Evolutionary conservation across 1,140 invertebrate genomes (phyloP), one percentile per base, ranked within the genome.

Genomic region (Drosophila tani): DNA sequence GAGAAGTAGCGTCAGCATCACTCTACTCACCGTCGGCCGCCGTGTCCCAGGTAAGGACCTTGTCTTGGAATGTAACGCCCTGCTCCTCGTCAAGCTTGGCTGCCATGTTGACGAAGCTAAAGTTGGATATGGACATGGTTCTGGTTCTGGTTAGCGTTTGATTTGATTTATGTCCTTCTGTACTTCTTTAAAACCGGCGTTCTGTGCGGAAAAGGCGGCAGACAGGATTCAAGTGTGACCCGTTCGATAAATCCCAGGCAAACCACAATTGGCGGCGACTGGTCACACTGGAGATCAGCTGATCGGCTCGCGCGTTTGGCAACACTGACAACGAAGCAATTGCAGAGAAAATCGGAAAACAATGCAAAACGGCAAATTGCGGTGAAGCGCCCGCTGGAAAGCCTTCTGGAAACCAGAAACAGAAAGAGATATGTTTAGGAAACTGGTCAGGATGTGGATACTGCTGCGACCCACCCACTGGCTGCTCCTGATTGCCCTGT

Each of bases 11-110:
- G 55, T 57, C 46, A 32, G 12, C 41, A 51, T 57, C 46, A 32
- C n/a, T 40, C 0, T n/a, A 53, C 76, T 80, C 56, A 92, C 91
- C 91, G 57, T 92, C 78, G 14, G 69, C 73, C 0, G 91, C 85
- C 7, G 64, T 85, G 67, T 87, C 66, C 91, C 91, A 92, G 51
- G 71, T 82, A 24, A 73, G 17, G 5, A 46, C 60, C 63, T 91
- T 91, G 38, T 91, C 79, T 24, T 90, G 76, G 38, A 92, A 92
- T 15, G 85, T 78, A 7, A 92, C 50, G 11, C 91, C 88, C n/a
- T 80, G 60, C 50, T 92, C 91, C 29, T 78, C 40, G 40, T 29
- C 63, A 17, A 75, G 56, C 56, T 79, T 67, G 27, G 81, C 79
- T 1, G 88, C 82, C 75, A 92, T 84, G 40, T 43, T 67, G 7